Base-by-base conservation (phyloP, 2,113 vertebrate species). In the Cromileptes altivelis region DNA sequence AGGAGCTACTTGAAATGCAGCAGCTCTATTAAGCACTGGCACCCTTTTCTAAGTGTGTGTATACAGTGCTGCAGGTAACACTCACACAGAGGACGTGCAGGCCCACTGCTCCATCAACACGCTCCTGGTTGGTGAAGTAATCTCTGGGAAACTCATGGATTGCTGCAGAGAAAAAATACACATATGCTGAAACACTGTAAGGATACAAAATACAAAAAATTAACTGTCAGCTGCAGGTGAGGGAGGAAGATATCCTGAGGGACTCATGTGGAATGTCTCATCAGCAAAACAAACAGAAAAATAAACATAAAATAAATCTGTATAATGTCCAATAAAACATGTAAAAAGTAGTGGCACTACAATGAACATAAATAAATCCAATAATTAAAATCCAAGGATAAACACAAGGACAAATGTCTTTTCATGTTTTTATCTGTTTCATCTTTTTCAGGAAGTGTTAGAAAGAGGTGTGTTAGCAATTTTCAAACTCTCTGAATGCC, bases 71-170 rank as follows among this genome's bases (percentile, higher is more conserved):
- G 63, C 58, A 73, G 42, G 57, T 73, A 78, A 80, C 50, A 98
- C 98, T 99, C 95, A 99, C 98, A 94, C 96, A 98, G 45, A 99
- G 90, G 75, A 99, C 96, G 0, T 99, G 98, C 50, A 99, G 95
- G 55, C 96, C 92, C 70, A 99, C 95, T 0, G 98, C 98, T 82
- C 98, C 98, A 2, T 97, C 97, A 25, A 94, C 85, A 47, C 98
- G 94, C 81, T 98, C 95, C 88, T 98, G 94, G 0, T 97, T 95
- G 2, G 96, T 97, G 93, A 99, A 99, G 89, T 97, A 96, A 92
- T 99, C 98, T 19, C 84, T 94, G 80, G 98, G 98, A 88, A 99
- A 99, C 90, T 99, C 98, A 14, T 98, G 96, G 88, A 99, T 96
- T 30, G 97, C 98, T 99, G 94, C 23, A 68, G 84, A 93, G 7